phyloP scores from a whole-genome alignment of 2,888 invertebrate species.

The Timema podura region DNA sequence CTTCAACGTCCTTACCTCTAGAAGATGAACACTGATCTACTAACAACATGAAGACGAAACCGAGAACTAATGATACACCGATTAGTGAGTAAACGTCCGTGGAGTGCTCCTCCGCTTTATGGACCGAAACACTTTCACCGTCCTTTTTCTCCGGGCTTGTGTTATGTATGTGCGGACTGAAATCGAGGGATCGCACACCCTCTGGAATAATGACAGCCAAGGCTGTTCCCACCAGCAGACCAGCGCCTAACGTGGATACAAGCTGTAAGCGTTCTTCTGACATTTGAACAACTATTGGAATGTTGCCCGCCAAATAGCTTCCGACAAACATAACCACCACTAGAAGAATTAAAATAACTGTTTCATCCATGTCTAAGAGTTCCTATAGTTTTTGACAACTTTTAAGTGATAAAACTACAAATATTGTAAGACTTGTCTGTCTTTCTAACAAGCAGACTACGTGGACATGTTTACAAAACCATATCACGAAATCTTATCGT shows the following conservation, averaged over 20 bases:
- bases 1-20: conserved; percentile 52
- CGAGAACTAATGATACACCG: conserved; percentile 87
- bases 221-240: conserved; percentile 94
- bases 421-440: too few relatives aligned
- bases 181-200: conserved; percentile 58
- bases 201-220: conserved; percentile 98
- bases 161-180: too few relatives aligned
- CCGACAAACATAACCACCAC: conserved; percentile 93
- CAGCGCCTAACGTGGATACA: conserved; percentile 94
- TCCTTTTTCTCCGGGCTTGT: not conserved
- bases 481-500: too few relatives aligned
- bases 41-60: conserved; percentile 96
- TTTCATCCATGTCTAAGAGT: conserved; percentile 66
- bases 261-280: conserved; percentile 85
- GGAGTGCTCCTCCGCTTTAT: not conserved
- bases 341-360: conserved; percentile 73
- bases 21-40: conserved; percentile 78
- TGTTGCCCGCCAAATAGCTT: conserved; percentile 90
- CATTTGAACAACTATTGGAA: conserved; percentile 89
- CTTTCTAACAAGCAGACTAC: too few relatives aligned
- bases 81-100: conserved; percentile 63
- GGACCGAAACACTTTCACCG: not conserved
- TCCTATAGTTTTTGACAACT: too few relatives aligned
- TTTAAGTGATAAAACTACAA: too few relatives aligned
- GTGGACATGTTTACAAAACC: too few relatives aligned